Conservation (phyloP, 1,140 invertebrate genomes). For the Samia ricini region DNA sequence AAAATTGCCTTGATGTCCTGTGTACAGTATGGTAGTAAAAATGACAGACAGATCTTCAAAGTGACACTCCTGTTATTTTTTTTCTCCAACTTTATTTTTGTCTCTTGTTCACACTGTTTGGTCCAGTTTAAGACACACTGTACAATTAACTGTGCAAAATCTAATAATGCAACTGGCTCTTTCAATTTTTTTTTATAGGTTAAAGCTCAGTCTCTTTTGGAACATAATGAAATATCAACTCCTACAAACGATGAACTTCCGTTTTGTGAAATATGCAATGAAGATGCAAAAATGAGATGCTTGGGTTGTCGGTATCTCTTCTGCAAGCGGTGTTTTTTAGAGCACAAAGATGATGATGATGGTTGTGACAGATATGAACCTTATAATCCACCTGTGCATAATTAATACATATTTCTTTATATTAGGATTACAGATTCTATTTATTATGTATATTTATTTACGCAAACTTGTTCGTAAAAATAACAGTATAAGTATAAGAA, state of each 20-base stretch:
- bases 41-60: no score
- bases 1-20: no score
- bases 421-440: not conserved
- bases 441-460: not conserved
- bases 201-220: conserved; percentile 41
- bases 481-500: not conserved
- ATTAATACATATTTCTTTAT: conserved; percentile 14
- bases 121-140: not conserved
- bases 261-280: conserved; percentile 88
- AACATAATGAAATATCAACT: conserved; percentile 26
- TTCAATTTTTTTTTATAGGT: conserved; percentile 24
- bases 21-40: no score
- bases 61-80: no score
- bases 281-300: conserved; percentile 84
- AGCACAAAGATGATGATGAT: conserved; percentile 70
- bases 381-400: conserved; percentile 42
- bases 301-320: conserved; percentile 85
- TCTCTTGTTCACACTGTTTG: not conserved
- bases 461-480: no score
- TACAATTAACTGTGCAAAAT: not conserved
- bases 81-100: no score
- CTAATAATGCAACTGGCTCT: not conserved
- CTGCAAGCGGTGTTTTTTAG: conserved; percentile 82
- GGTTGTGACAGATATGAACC: conserved; percentile 61
- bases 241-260: conserved; percentile 80